Base-by-base conservation (phyloP, 2,888 invertebrate species). In the Criorhina ranunculi region DNA sequence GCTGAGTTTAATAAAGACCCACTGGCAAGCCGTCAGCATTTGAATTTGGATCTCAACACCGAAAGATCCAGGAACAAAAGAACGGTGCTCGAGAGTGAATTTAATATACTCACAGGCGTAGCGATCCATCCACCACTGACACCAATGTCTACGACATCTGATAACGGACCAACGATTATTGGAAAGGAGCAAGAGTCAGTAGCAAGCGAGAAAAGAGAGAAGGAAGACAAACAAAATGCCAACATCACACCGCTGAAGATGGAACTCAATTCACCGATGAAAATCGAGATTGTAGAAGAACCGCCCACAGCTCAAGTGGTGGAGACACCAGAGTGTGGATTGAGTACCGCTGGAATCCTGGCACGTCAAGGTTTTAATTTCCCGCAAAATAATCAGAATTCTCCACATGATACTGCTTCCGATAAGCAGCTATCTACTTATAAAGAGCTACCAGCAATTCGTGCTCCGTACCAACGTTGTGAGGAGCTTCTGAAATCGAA, bases 131-230 rank as follows among this genome's bases (percentile, higher is more conserved):
- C 82, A 3, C 87, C 86, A 31, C 29, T 77, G 0, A 89, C 89
- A 1, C 90, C 90, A 0, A 90, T 89, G 89, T 90, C 90, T 3
- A 89, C 89, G 7, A 88, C 88, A 29, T 89, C 89, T 2, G 89
- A 88, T 73, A 83, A 69, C 9, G 59, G 78, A 35, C 73, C 82
- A 31, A 12, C 37, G 12, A 46, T 49, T 9, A 86, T 87, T 4
- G 59, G 72, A 29, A 69, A 64, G 1, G 73, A 67, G 5, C 33
- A 37, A 8, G 33, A 69, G 7, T 59, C 62, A 31, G 62, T 9
- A 8, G 33, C 64, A 12, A 81, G 49, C 60, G 73, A 77, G 0
- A 40, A 35, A 6, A 67, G 59, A 31, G 77, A 62, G 0, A 86
- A 88, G 24, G 79, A 76, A 9, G 87, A 88, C 59, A 62, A 62